A percentile compares a stretch with the other conserved stretches of the same genome.
These are phyloP conservation scores for Thera obeliscata DNA, from an alignment of 2,888 invertebrate genomes.

Conservation along the genomic window DNA sequence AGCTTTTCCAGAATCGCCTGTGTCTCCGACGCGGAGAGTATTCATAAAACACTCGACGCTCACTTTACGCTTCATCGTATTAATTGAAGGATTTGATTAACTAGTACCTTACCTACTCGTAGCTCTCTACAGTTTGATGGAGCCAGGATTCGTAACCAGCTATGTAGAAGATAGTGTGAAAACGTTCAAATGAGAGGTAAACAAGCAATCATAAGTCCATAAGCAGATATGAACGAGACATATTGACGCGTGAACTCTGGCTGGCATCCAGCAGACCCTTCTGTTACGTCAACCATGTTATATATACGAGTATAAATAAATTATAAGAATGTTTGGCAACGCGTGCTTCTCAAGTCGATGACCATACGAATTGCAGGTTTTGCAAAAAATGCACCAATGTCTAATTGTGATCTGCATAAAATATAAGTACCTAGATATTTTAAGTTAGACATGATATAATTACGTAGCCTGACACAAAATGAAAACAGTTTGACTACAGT, in stretches of 20 bases:
- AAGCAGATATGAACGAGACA: slow-evolving; percentile 20
- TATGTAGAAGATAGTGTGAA: not conserved
- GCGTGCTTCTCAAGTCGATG: slow-evolving; percentile 33
- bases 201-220: slow-evolving; percentile 10
- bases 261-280: slow-evolving; percentile 54
- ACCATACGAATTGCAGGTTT: slow-evolving; percentile 22
- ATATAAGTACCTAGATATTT: no score
- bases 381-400: not conserved
- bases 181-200: not conserved
- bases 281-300: slow-evolving; percentile 61
- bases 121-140: no score
- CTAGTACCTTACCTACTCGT: no score
- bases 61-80: not conserved
- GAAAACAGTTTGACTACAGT: no score
- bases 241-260: slow-evolving; percentile 51
- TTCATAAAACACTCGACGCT: not conserved
- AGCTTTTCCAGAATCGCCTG: slow-evolving; percentile 12
- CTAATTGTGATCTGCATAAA: no score
- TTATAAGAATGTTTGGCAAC: slow-evolving; percentile 63
- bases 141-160: no score
- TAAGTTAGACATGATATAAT: no score
- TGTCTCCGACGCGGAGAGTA: not conserved
- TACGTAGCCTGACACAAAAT: no score
- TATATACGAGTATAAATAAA: slow-evolving; percentile 52
- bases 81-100: not conserved